These are phyloP conservation scores for Amyelois transitella DNA, from an alignment of 1,140 invertebrate genomes.

Conservation along the genomic window DNA sequence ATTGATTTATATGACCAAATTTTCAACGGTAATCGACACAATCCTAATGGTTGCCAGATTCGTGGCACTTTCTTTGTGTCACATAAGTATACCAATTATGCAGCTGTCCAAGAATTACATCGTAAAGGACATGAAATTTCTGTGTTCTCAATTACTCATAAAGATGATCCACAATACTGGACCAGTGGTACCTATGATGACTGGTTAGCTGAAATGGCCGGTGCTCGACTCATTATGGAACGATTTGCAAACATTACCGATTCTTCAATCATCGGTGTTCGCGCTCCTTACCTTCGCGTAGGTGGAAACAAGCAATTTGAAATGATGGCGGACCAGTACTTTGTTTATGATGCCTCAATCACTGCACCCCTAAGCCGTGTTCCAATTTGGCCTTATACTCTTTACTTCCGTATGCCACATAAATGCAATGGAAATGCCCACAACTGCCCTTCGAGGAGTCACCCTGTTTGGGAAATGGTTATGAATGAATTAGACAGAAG, in stretches of 20 bases:
- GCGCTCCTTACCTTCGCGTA: slow-evolving; percentile 92
- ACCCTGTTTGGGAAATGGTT: slow-evolving; percentile 96
- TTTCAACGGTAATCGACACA: slow-evolving; percentile 89
- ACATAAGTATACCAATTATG: slow-evolving; percentile 97
- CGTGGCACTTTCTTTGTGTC: slow-evolving; percentile 96
- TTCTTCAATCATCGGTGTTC: slow-evolving; percentile 89
- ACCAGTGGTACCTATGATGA: slow-evolving; percentile 90
- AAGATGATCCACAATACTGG: slow-evolving; percentile 94
- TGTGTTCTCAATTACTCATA: slow-evolving; percentile 94
- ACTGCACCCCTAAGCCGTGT: slow-evolving; percentile 91
- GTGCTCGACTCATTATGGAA: slow-evolving; percentile 90
- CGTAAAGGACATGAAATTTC: slow-evolving; percentile 94
- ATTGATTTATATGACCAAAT: slow-evolving; percentile 93
- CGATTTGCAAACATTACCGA: slow-evolving; percentile 94
- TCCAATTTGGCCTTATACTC: slow-evolving; percentile 96
- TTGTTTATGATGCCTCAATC: slow-evolving; percentile 95
- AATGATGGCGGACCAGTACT: slow-evolving; percentile 97
- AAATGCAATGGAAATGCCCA: slow-evolving; percentile 95
- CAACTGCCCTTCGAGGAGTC: slow-evolving; percentile 91
- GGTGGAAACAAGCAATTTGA: slow-evolving; percentile 96
- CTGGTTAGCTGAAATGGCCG: slow-evolving; percentile 96
- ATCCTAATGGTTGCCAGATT: slow-evolving; percentile 96
- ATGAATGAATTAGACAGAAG: slow-evolving; percentile 95
- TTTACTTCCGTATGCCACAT: slow-evolving; percentile 96
- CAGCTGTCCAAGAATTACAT: slow-evolving; percentile 93